Evolutionary conservation across 2,888 invertebrate species (phyloP).

Genomic region (Atrina japonica): DNA sequence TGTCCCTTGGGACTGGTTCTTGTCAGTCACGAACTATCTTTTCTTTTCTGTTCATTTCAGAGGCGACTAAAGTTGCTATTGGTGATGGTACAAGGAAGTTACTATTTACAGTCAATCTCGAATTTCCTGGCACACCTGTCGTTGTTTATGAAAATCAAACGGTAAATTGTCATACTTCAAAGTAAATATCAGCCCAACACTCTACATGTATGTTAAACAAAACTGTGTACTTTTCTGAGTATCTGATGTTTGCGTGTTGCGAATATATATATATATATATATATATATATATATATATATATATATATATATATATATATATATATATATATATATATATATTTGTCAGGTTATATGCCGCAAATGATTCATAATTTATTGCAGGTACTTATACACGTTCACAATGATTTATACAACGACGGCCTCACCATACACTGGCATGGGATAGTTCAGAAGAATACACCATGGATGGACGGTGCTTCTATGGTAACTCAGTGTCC

Average conservation of each 20-base stretch:
- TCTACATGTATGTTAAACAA: background rate
- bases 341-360: too few relatives aligned
- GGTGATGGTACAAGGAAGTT: slow-evolving; percentile 34
- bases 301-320: too few relatives aligned
- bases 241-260: too few relatives aligned
- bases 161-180: too few relatives aligned
- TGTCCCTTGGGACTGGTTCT: too few relatives aligned
- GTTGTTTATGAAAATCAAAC: slow-evolving; percentile 41
- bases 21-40: too few relatives aligned
- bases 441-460: slow-evolving; percentile 81
- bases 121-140: slow-evolving; percentile 46
- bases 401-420: slow-evolving; percentile 19
- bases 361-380: too few relatives aligned
- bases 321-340: too few relatives aligned
- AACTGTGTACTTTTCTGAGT: background rate
- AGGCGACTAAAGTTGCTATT: background rate
- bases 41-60: background rate
- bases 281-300: too few relatives aligned
- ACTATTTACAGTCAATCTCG: slow-evolving; percentile 34
- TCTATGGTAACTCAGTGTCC: slow-evolving; percentile 48
- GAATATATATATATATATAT: too few relatives aligned
- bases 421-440: slow-evolving; percentile 90
- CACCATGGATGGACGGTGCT: slow-evolving; percentile 59
- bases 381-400: slow-evolving; percentile 23
- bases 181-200: too few relatives aligned